phyloP scores from a whole-genome alignment of 2,113 vertebrate genomes.

The Megaceryle torquata region DNA sequence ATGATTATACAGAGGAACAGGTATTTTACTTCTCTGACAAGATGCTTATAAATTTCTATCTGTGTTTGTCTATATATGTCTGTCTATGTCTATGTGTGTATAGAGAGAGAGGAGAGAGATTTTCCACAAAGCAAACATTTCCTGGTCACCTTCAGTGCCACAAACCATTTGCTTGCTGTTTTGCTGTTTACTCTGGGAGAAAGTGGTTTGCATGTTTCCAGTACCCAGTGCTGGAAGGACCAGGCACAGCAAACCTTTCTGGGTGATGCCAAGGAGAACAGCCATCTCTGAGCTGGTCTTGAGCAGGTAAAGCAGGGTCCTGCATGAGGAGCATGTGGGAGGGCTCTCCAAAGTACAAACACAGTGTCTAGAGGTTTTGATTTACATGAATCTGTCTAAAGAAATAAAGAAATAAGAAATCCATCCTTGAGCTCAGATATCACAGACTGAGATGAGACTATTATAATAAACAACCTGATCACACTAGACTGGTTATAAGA shows the following conservation, averaged over 20 bases:
- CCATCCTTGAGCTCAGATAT: background rate
- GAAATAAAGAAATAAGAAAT: background rate
- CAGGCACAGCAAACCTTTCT: background rate
- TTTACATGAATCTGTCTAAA: background rate
- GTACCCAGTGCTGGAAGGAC: background rate
- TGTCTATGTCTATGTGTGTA: background rate
- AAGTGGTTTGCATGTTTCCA: background rate
- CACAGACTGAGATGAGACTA: background rate
- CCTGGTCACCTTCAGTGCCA: background rate
- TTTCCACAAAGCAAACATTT: background rate
- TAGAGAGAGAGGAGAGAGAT: background rate
- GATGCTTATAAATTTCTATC: background rate
- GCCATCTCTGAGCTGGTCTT: background rate
- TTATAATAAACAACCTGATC: background rate
- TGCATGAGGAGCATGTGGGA: background rate
- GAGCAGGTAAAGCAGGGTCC: background rate
- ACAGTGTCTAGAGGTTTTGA: background rate
- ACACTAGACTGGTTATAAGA: background rate
- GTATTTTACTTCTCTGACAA: background rate
- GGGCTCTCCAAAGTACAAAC: background rate
- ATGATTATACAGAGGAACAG: background rate
- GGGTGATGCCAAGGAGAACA: background rate
- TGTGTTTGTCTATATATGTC: background rate
- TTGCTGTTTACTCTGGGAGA: background rate
- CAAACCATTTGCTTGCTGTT: background rate